Percentiles rank a stretch among this genome's conserved stretches.
phyloP scores from a whole-genome alignment of 1,140 invertebrate genomes.

The Penaeus chinensis region DNA sequence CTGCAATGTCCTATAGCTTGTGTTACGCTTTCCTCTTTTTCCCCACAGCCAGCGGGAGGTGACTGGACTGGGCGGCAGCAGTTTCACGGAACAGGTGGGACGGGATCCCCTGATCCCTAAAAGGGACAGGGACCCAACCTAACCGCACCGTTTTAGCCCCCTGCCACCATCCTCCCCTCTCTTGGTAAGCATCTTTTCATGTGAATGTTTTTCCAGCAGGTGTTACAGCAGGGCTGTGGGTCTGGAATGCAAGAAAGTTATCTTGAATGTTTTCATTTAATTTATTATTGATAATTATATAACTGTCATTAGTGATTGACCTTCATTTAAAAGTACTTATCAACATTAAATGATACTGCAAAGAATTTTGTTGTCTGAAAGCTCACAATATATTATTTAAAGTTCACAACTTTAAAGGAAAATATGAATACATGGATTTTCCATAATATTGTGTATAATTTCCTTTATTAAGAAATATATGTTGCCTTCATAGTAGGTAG shows the following conservation, averaged over 20 bases:
- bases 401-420: no score
- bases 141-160: constrained; percentile 51
- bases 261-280: neutral
- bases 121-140: constrained; percentile 45
- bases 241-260: neutral
- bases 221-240: neutral
- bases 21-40: constrained; percentile 59
- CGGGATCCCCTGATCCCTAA: constrained; percentile 49
- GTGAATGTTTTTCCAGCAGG: neutral
- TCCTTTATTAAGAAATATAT: neutral
- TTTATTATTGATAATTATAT: neutral
- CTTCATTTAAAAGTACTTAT: no score
- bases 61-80: constrained; percentile 36
- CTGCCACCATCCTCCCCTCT: constrained; percentile 35
- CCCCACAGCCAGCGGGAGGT: constrained; percentile 55
- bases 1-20: constrained; percentile 2
- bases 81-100: constrained; percentile 52
- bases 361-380: no score
- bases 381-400: no score
- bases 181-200: constrained; percentile 45
- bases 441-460: neutral
- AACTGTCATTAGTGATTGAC: neutral
- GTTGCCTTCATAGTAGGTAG: neutral
- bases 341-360: no score
- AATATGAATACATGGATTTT: neutral